Conservation (phyloP, 1,140 invertebrate species). For the Calliopsis andreniformis region DNA sequence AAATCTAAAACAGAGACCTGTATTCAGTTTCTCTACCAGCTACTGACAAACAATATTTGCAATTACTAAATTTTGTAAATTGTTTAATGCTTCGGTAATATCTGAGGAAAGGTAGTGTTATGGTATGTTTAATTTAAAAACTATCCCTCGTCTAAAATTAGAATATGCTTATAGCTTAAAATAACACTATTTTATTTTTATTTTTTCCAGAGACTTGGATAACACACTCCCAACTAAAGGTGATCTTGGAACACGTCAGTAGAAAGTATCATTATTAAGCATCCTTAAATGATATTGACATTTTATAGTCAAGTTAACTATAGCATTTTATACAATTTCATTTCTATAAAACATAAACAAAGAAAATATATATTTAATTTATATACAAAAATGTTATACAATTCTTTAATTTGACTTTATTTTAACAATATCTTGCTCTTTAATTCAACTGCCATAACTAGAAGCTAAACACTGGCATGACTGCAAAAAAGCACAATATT, state of each 20-base stretch:
- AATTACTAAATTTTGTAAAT: conserved; percentile 73
- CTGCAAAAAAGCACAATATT: conserved; percentile 18
- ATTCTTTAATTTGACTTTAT: neutral
- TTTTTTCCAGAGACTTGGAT: conserved; percentile 57
- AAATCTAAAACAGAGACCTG: conserved; percentile 3
- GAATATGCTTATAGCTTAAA: neutral
- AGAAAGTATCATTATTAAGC: neutral
- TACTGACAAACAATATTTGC: conserved; percentile 38
- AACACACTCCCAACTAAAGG: conserved; percentile 57
- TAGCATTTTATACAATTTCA: conserved; percentile 65
- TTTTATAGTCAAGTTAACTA: conserved; percentile 52
- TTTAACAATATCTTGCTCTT: conserved; percentile 12
- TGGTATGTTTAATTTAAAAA: neutral
- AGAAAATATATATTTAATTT: conserved; percentile 23
- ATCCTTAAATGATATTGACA: conserved; percentile 26
- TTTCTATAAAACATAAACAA: conserved; percentile 51
- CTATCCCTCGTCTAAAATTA: neutral
- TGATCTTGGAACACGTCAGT: conserved; percentile 44
- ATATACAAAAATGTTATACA: neutral
- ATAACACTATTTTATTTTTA: neutral
- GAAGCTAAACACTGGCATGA: neutral
- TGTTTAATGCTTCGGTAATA: conserved; percentile 73
- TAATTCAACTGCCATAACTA: conserved; percentile 12
- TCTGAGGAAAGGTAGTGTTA: conserved; percentile 56
- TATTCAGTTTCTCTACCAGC: conserved; percentile 25